phyloP scores from a whole-genome alignment of 2,888 invertebrate species.

The Cosmorhoe ocellata region DNA sequence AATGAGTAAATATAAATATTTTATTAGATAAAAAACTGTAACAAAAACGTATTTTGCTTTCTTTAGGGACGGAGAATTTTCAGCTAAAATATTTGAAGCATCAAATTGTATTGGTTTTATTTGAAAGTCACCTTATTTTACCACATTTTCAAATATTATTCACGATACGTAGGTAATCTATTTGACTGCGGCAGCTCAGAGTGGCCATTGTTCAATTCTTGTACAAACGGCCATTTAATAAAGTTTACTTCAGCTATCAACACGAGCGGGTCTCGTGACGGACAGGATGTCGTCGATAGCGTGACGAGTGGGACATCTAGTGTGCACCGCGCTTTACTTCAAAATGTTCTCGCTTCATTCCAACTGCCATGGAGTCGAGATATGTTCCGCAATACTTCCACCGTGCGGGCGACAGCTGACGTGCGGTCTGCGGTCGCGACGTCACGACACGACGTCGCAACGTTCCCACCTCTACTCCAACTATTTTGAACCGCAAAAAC shows the following conservation, averaged over 20 bases:
- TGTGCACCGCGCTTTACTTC: not conserved
- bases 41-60: not conserved
- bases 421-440: slow-evolving; percentile 39
- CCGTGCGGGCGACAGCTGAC: slow-evolving; percentile 18
- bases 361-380: not conserved
- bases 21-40: slow-evolving; percentile 16
- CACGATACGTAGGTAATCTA: no score
- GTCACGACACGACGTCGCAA: slow-evolving; percentile 35
- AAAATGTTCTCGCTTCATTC: not conserved
- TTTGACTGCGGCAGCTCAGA: no score
- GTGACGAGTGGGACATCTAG: slow-evolving; percentile 5
- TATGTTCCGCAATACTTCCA: not conserved
- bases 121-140: no score
- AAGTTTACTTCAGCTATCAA: not conserved
- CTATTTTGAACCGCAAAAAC: slow-evolving; percentile 28
- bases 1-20: slow-evolving; percentile 29
- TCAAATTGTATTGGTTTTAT: no score
- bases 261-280: slow-evolving; percentile 5
- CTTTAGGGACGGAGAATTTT: no score
- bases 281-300: slow-evolving; percentile 8
- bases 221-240: no score
- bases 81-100: no score
- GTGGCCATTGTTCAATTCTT: no score
- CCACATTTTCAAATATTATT: no score
- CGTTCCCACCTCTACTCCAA: slow-evolving; percentile 20